phyloP scores from a whole-genome alignment of 2,113 vertebrate species.

The Paramormyrops kingsleyae region DNA sequence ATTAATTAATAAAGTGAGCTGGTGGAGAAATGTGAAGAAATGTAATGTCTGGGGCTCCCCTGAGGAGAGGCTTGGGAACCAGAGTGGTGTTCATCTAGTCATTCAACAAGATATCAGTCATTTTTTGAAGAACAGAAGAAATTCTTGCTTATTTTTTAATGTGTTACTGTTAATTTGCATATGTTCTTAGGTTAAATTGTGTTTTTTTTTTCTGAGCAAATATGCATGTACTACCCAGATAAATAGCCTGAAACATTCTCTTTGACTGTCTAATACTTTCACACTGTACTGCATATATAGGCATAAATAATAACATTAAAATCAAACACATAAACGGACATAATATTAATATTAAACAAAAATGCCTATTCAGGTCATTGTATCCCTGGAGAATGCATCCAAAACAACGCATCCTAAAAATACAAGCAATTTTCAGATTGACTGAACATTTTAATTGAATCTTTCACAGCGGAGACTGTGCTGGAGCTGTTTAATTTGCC shows the following conservation, averaged over 20 bases:
- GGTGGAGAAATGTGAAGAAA: background rate
- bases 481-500: background rate
- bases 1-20: background rate
- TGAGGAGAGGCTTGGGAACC: background rate
- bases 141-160: background rate
- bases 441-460: slow-evolving; percentile 4
- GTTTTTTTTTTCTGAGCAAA: background rate
- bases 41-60: background rate
- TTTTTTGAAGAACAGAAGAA: background rate
- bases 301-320: background rate
- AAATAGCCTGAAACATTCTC: background rate
- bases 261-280: background rate
- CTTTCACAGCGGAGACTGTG: background rate
- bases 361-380: background rate
- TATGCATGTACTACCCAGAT: background rate
- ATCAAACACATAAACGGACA: background rate
- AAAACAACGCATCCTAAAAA: background rate
- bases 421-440: background rate
- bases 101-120: background rate
- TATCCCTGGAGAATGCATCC: background rate
- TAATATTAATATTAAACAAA: background rate
- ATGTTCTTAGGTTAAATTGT: background rate
- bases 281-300: background rate
- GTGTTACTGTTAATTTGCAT: background rate
- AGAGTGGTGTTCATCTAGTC: background rate